Evolutionary conservation across 2,797 vertebrate genomes (phyloP).

Genomic region (Simalia tracyae): DNA sequence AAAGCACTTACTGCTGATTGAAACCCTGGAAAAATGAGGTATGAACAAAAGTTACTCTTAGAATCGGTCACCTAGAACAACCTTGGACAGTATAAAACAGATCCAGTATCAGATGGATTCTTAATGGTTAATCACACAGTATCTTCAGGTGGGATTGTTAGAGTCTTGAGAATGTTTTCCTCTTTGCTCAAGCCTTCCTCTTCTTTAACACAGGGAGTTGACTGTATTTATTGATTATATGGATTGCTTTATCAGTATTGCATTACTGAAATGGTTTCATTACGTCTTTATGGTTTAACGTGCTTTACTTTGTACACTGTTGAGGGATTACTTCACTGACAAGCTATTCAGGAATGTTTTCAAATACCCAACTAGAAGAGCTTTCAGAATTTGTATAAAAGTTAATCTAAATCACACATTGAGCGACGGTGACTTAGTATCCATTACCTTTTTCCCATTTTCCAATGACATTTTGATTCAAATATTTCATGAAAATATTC

Average conservation of each 20-base stretch:
- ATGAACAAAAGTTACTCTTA: conserved; percentile 21
- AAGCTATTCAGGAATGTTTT: not conserved
- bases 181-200: not conserved
- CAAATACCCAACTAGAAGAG: not conserved
- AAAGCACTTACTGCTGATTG: not conserved
- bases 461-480: not conserved
- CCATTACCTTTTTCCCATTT: not conserved
- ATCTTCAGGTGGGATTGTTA: not conserved
- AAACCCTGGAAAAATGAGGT: conserved; percentile 6
- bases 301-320: not conserved
- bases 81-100: not conserved
- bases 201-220: not conserved
- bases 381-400: not conserved
- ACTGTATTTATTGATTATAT: not conserved
- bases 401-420: not conserved
- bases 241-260: not conserved
- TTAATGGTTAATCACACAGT: not conserved
- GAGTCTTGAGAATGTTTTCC: not conserved
- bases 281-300: not conserved
- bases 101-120: too few species aligned
- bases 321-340: not conserved
- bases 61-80: not conserved
- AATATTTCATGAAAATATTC: not conserved
- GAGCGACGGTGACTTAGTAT: not conserved
- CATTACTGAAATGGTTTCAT: not conserved